These are phyloP conservation scores for Bradypodion pumilum DNA, from an alignment of 2,797 vertebrate genomes.

Conservation along the genomic window DNA sequence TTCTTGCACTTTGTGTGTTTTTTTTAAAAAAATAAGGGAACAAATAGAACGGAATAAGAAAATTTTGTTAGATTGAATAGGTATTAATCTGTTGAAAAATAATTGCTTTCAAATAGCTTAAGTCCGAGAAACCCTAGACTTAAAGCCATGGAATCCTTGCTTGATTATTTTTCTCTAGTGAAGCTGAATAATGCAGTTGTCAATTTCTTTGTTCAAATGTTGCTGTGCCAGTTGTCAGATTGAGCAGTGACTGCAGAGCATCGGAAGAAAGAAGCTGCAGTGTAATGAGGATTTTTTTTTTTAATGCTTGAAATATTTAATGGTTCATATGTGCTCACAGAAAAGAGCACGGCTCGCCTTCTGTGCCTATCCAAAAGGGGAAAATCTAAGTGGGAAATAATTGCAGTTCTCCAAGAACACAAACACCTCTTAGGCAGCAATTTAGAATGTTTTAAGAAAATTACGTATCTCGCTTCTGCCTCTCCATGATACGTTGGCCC, in stretches of 20 bases:
- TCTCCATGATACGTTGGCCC: not conserved
- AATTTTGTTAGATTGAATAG: rapidly evolving
- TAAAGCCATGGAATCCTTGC: rapidly evolving
- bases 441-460: not conserved
- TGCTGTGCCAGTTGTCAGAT: rapidly evolving
- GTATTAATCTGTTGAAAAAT: not conserved
- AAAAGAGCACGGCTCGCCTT: not conserved
- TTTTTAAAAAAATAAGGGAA: not conserved
- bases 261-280: not conserved
- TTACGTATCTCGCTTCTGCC: rapidly evolving
- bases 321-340: not conserved
- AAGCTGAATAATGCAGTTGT: not conserved
- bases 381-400: not conserved
- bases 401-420: not conserved
- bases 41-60: conserved; percentile 13
- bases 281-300: not conserved
- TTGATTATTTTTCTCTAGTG: not conserved
- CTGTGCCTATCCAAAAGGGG: rapidly evolving
- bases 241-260: rapidly evolving
- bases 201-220: not conserved
- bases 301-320: not conserved
- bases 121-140: rapidly evolving
- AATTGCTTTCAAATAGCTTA: rapidly evolving
- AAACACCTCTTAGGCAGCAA: rapidly evolving
- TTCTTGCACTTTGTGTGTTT: not conserved